Percentiles rank a stretch among this genome's conserved stretches.
Evolutionary conservation across 2,113 vertebrate species (phyloP).

Genomic region (Nestor notabilis): DNA sequence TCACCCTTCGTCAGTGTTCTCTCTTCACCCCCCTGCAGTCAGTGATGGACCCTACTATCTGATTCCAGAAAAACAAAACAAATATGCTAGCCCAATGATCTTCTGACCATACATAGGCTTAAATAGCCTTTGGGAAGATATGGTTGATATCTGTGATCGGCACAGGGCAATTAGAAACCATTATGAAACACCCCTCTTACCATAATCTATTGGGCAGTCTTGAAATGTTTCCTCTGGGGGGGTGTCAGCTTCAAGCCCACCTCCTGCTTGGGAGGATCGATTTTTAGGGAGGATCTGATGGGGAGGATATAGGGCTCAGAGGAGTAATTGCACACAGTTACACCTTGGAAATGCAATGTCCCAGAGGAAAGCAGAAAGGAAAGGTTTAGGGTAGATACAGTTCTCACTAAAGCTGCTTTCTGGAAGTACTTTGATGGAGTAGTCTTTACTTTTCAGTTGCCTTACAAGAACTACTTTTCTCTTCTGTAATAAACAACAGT

Average conservation of each 20-base stretch:
- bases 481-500: not conserved
- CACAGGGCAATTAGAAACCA: constrained; percentile 26
- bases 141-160: constrained; percentile 58
- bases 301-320: not conserved
- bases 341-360: not conserved
- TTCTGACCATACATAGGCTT: constrained; percentile 71
- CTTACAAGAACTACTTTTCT: not conserved
- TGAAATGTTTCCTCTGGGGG: not conserved
- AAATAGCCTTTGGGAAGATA: constrained; percentile 54
- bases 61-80: constrained; percentile 67
- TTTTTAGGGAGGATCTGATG: not conserved
- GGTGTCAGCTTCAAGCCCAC: not conserved
- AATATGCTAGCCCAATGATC: constrained; percentile 32
- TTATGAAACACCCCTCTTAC: not conserved
- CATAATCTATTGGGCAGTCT: not conserved
- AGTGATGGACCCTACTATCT: constrained; percentile 44
- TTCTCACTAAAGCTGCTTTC: not conserved
- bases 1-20: not conserved
- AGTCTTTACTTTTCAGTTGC: not conserved
- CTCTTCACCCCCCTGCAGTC: not conserved
- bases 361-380: not conserved
- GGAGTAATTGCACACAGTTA: not conserved
- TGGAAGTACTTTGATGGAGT: not conserved
- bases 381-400: fast-evolving
- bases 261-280: not conserved